These are phyloP conservation scores for Eubucco bourcierii DNA, from an alignment of 2,113 vertebrate genomes.

Conservation along the genomic window DNA sequence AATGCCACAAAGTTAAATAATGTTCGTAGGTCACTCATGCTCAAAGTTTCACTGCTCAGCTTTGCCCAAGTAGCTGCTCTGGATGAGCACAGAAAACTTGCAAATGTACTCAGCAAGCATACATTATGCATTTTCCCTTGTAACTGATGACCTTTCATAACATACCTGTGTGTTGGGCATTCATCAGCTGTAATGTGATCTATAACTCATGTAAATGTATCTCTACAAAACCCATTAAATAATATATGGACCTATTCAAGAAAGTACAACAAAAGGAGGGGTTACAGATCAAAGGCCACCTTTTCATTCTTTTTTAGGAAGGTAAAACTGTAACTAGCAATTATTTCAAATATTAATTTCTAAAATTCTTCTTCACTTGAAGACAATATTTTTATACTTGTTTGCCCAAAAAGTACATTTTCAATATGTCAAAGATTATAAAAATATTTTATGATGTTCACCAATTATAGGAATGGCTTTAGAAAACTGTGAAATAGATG, in stretches of 20 bases:
- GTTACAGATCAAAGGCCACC: not conserved
- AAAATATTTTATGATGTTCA: not conserved
- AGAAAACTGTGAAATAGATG: not conserved
- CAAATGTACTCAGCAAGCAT: conserved; percentile 2
- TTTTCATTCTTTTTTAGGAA: not conserved
- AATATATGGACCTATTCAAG: conserved; percentile 52
- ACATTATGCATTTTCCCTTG: conserved; percentile 56
- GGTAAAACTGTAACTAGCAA: not conserved
- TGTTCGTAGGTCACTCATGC: accelerated
- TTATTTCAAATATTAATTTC: not conserved
- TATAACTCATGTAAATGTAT: conserved; percentile 63
- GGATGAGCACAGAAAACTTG: not conserved
- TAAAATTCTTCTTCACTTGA: not conserved
- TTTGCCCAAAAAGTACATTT: not conserved
- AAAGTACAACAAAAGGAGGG: conserved; percentile 15
- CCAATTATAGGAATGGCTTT: not conserved
- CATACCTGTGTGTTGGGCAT: conserved; percentile 39
- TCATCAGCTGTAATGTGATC: conserved; percentile 59
- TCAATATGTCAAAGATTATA: not conserved
- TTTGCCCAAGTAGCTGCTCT: not conserved
- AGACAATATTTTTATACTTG: not conserved
- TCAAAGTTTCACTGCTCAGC: not conserved
- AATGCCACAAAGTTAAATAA: not conserved
- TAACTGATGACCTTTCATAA: conserved; percentile 66
- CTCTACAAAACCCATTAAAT: conserved; percentile 51